Conservation (phyloP, 2,113 vertebrate genomes). For the Numenius arquata region DNA sequence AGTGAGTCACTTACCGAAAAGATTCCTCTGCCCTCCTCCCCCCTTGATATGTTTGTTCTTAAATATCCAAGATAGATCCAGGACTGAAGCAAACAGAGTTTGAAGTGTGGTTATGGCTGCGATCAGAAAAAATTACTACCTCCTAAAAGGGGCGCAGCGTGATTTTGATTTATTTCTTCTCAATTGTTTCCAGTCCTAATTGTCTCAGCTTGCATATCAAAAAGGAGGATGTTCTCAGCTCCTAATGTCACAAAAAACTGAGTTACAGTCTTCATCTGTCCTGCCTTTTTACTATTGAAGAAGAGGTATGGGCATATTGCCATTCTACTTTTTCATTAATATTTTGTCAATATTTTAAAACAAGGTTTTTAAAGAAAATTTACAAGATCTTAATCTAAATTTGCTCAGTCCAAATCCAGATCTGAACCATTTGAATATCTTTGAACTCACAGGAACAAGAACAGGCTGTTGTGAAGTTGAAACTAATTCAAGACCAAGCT, state of each 20-base stretch:
- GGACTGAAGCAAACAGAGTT: conserved; percentile 37
- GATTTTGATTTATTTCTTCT: conserved; percentile 55
- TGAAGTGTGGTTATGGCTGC: conserved; percentile 28
- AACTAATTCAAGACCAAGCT: background rate
- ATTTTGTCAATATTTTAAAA: background rate
- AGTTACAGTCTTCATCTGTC: background rate
- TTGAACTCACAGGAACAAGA: background rate
- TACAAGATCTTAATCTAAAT: background rate
- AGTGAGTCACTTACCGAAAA: conserved; percentile 55
- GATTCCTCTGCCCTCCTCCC: background rate
- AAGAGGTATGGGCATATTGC: background rate
- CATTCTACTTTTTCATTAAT: background rate
- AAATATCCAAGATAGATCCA: conserved; percentile 46
- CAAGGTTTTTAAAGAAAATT: background rate
- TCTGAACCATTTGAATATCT: background rate
- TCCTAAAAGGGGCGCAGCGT: background rate
- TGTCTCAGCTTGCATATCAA: background rate
- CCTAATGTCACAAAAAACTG: background rate
- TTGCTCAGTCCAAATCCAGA: background rate
- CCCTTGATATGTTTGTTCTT: conserved; percentile 24
- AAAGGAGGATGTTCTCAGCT: conserved; percentile 8
- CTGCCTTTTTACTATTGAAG: background rate
- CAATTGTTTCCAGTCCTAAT: conserved; percentile 24
- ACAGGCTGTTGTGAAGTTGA: background rate
- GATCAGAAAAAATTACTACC: conserved; percentile 21